Evolutionary conservation across 2,113 vertebrate species (phyloP).

Genomic region (Macaca nemestrina): DNA sequence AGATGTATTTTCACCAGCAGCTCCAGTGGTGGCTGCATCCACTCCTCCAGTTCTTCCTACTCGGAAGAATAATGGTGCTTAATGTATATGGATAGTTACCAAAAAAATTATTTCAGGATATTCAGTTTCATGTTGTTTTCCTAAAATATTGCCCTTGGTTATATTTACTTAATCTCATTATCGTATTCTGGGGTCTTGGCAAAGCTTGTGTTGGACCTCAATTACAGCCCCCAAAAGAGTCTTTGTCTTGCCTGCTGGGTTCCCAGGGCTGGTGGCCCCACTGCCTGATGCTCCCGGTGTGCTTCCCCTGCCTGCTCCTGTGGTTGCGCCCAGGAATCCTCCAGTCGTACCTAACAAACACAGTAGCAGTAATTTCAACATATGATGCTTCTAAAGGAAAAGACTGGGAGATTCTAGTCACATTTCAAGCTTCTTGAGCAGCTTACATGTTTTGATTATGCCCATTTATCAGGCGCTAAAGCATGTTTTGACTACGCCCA

Average conservation of each 20-base stretch:
- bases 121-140: neutral
- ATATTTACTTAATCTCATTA: neutral
- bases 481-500: neutral
- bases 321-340: fast-evolving
- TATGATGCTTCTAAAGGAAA: neutral
- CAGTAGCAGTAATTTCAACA: neutral
- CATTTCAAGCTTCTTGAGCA: neutral
- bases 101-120: neutral
- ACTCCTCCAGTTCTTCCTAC: neutral
- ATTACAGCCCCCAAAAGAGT: no score
- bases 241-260: neutral
- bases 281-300: no score
- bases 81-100: neutral
- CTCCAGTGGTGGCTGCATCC: neutral
- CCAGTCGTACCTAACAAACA: neutral
- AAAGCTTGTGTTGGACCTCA: neutral
- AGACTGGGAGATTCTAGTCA: neutral
- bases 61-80: neutral
- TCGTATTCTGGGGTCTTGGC: fast-evolving
- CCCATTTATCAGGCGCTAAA: no score
- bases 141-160: neutral
- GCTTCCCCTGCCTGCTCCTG: neutral
- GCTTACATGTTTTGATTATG: neutral
- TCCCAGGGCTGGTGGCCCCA: neutral
- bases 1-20: neutral